Evolutionary conservation across 1,140 invertebrate species (phyloP).

Genomic region (Streblospio benedicti): DNA sequence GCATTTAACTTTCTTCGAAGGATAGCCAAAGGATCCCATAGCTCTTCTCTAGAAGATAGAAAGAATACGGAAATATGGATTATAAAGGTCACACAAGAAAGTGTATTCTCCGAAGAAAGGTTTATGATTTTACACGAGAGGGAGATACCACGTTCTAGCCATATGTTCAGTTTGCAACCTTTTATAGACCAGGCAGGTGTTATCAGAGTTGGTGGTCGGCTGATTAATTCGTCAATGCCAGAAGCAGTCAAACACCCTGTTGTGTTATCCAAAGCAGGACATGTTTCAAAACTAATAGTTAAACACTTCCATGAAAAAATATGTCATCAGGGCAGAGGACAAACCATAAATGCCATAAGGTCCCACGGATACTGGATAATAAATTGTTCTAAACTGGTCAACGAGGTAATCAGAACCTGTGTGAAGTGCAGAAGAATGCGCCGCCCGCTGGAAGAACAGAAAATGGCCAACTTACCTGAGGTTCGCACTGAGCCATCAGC

Average conservation of each 20-base stretch:
- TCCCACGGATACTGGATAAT: neutral
- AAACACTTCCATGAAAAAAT: conserved; percentile 4
- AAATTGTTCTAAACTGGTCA: neutral
- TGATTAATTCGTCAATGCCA: conserved; percentile 1
- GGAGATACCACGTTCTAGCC: too few species aligned
- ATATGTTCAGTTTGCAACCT: conserved; percentile 16
- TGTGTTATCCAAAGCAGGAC: neutral
- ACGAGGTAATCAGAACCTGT: neutral
- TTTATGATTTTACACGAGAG: too few species aligned
- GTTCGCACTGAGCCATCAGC: neutral
- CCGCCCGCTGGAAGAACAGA: neutral
- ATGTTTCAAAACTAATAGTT: neutral
- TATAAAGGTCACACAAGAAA: too few species aligned
- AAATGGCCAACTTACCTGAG: neutral
- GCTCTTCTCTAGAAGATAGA: too few species aligned
- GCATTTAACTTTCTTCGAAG: too few species aligned
- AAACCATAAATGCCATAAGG: neutral
- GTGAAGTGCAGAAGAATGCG: conserved; percentile 6
- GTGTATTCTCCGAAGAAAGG: too few species aligned
- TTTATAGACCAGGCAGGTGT: conserved; percentile 21
- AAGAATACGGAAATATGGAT: too few species aligned
- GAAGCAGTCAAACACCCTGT: neutral
- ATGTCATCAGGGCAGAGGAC: neutral
- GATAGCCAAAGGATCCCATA: too few species aligned
- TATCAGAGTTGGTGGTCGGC: conserved; percentile 22